Evolutionary conservation across 2,888 invertebrate species (phyloP), one percentile per base, ranked within the genome.

Genomic region (Mimas tiliae): DNA sequence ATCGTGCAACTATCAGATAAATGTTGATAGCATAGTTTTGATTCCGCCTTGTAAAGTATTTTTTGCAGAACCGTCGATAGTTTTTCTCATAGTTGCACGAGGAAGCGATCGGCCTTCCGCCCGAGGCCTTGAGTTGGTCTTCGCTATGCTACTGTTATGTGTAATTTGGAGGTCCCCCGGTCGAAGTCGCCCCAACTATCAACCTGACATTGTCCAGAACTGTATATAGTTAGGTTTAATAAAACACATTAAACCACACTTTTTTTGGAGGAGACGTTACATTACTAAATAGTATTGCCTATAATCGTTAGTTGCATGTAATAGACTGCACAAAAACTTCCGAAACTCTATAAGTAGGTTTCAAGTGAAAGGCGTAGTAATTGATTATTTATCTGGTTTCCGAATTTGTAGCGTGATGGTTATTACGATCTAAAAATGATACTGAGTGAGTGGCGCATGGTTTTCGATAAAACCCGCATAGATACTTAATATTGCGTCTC

Each of bases 81-180:
- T 68, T 69, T 62, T 67, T 77, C 76, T 74, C 76, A 82, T 85
- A 83, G 82, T 81, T 85, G 82, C 77, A 87, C 77, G 82, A 88
- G 84, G 85, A 85, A 83, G 85, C 79, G 74, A 69, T 73, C 77
- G 78, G 79, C 79, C 74, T 76, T 76, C 76, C 75, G 73, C 71
- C 72, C 72, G 77, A 84, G 85, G 82, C 86, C 84, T 87, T 85
- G 85, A 72, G 76, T 88, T 88, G 85, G 86, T 89, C 85, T 86
- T 80, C 80, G 86, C 85, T 82, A 86, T 85, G 86, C 87, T 83
- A 88, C 88, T 91, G 91, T 91, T 92, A 91, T 93, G 93, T 93
- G 93, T 93, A 91, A 90, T 93, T 93, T 93, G 89, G 90, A 93
- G 93, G 93, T 93, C 93, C 91, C 84, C 81, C 86, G 88, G 90